Conservation (phyloP, 2,888 invertebrate genomes). For the Cerastis rubricosa region DNA sequence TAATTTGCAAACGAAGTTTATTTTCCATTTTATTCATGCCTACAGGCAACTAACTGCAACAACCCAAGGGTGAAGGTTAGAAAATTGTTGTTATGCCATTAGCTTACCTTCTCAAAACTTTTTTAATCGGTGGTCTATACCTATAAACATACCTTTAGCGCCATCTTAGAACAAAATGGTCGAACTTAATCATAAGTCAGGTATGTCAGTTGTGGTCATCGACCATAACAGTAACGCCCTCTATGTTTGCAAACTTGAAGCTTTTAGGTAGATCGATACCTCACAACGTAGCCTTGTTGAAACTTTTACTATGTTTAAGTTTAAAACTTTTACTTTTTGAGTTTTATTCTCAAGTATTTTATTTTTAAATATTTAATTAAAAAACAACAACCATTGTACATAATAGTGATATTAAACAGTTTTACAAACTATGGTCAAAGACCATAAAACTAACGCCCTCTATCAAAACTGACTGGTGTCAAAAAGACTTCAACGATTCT, state of each 20-base stretch:
- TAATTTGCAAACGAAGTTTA: not conserved
- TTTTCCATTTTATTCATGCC: not conserved
- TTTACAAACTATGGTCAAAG: conserved; percentile 67
- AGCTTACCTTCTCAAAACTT: not conserved
- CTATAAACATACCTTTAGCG: not conserved
- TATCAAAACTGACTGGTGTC: conserved; percentile 43
- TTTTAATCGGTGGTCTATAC: not conserved
- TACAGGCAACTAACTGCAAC: too few species aligned
- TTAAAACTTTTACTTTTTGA: not conserved
- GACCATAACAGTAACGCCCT: conserved; percentile 65
- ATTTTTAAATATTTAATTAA: too few species aligned
- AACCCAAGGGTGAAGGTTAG: not conserved
- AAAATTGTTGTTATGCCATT: not conserved
- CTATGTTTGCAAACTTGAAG: conserved; percentile 33
- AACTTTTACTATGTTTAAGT: too few species aligned
- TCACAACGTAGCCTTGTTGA: not conserved
- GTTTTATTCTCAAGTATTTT: not conserved
- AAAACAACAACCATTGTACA: not conserved
- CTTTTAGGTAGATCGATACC: conserved; percentile 38
- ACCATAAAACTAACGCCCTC: conserved; percentile 74
- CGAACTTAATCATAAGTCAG: not conserved
- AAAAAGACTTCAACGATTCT: not conserved
- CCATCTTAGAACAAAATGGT: conserved; percentile 21
- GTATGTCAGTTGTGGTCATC: conserved; percentile 50
- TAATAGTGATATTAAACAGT: not conserved